A percentile compares a stretch with the other conserved stretches of the same genome.
phyloP scores from a whole-genome alignment of 2,888 invertebrate species.

The Microplitis manilae region DNA sequence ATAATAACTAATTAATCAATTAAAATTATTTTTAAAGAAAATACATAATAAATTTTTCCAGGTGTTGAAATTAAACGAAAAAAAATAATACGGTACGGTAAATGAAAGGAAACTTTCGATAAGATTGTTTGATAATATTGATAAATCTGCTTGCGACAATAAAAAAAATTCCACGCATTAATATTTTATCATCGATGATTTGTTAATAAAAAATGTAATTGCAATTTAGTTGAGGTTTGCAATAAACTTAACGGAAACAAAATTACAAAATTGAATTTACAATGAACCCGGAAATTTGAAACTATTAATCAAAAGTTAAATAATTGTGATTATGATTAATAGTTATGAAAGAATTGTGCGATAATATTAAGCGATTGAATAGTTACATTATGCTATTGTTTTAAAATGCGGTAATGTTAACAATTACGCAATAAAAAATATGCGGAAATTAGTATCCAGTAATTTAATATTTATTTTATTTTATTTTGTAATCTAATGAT shows the following conservation, averaged over 20 bases:
- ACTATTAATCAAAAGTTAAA: not conserved
- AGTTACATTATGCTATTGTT: not conserved
- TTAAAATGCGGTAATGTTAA: not conserved
- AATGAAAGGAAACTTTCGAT: not conserved
- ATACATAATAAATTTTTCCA: not conserved
- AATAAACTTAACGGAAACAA: not conserved
- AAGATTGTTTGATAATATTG: not conserved
- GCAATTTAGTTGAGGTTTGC: not conserved
- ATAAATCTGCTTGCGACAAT: not conserved
- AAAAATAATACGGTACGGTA: not conserved
- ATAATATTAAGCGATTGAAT: conserved; percentile 5
- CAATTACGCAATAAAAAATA: not conserved
- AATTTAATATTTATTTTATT: not conserved
- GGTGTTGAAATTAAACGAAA: not conserved
- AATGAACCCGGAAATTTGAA: not conserved
- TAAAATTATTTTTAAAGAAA: too few species aligned
- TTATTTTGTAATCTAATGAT: not conserved
- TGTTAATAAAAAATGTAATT: not conserved
- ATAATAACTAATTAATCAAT: too few species aligned
- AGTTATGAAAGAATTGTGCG: conserved; percentile 7
- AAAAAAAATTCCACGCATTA: not conserved
- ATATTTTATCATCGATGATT: not conserved
- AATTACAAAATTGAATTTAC: not conserved
- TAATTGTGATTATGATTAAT: not conserved
- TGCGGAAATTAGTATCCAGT: not conserved